Conservation (phyloP, 2,888 invertebrate species). For the Incurvaria masculella region DNA sequence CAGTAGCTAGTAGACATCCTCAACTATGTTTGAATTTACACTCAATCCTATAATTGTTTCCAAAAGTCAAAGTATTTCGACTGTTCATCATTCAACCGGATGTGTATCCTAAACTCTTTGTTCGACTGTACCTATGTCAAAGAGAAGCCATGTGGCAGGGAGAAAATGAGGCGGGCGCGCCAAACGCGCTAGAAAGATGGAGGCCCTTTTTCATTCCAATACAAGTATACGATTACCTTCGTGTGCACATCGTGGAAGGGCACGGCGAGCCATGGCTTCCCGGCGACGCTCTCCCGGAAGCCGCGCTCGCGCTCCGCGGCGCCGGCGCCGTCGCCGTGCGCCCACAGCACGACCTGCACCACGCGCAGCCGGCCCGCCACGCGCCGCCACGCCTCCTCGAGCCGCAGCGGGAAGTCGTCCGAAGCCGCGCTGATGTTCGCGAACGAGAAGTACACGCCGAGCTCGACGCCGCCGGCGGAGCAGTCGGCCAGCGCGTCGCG, state of each 20-base stretch:
- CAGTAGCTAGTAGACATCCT: no score
- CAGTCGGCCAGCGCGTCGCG: constrained; percentile 42
- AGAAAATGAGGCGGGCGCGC: no score
- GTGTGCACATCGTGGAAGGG: constrained; percentile 68
- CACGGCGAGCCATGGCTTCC: constrained; percentile 68
- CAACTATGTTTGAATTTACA: no score
- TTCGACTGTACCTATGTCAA: no score
- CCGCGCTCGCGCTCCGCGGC: constrained; percentile 62
- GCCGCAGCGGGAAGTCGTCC: constrained; percentile 65
- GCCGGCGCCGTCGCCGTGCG: constrained; percentile 52
- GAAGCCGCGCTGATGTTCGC: constrained; percentile 65
- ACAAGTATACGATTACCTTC: constrained; percentile 58
- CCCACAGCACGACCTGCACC: constrained; percentile 69
- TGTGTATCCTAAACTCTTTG: no score
- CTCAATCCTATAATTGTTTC: no score
- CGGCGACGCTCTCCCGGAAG: constrained; percentile 59
- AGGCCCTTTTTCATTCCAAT: no score
- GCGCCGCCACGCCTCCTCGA: constrained; percentile 56
- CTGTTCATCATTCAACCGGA: no score
- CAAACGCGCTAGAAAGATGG: no score
- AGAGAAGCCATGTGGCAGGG: no score
- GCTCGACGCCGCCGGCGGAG: constrained; percentile 45
- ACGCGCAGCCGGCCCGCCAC: constrained; percentile 56
- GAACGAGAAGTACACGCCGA: constrained; percentile 69
- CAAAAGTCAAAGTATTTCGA: no score